Conservation (phyloP, 2,113 vertebrate species). For the Amphiprion ocellaris region DNA sequence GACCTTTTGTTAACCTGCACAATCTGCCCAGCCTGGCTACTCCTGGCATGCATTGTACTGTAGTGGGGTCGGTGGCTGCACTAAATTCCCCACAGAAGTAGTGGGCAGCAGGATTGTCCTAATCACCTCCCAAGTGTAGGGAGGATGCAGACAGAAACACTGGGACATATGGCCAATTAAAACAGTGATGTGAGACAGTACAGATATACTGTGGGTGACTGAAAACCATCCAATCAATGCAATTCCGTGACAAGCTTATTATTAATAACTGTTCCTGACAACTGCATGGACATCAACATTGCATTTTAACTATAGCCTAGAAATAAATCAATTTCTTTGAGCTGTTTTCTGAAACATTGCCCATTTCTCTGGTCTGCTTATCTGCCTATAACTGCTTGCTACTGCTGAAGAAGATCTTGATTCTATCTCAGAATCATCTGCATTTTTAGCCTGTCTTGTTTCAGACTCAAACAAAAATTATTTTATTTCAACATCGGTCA, state of each 20-base stretch:
- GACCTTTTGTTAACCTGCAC: constrained; percentile 71
- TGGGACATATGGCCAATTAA: constrained; percentile 79
- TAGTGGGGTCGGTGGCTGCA: constrained; percentile 34
- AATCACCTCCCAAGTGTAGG: constrained; percentile 76
- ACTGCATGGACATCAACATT: neutral
- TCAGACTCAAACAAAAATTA: too few relatives aligned
- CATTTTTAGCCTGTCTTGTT: too few relatives aligned
- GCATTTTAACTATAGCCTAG: neutral
- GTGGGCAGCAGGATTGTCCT: constrained; percentile 63
- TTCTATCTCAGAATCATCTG: too few relatives aligned
- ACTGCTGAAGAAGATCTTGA: neutral
- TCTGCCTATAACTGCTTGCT: neutral
- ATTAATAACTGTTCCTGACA: neutral
- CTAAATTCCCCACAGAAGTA: constrained; percentile 61
- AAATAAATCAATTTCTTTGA: neutral
- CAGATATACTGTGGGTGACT: constrained; percentile 28
- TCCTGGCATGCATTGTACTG: constrained; percentile 45
- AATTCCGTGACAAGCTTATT: constrained; percentile 16
- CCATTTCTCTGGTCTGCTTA: neutral
- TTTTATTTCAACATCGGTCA: too few relatives aligned
- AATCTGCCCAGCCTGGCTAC: constrained; percentile 65
- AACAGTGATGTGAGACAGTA: constrained; percentile 45
- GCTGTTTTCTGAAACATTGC: neutral
- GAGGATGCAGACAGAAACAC: constrained; percentile 51
- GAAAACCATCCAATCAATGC: constrained; percentile 33